These are phyloP conservation scores for Hololepta plana DNA, from an alignment of 2,888 invertebrate genomes.

Conservation along the genomic window DNA sequence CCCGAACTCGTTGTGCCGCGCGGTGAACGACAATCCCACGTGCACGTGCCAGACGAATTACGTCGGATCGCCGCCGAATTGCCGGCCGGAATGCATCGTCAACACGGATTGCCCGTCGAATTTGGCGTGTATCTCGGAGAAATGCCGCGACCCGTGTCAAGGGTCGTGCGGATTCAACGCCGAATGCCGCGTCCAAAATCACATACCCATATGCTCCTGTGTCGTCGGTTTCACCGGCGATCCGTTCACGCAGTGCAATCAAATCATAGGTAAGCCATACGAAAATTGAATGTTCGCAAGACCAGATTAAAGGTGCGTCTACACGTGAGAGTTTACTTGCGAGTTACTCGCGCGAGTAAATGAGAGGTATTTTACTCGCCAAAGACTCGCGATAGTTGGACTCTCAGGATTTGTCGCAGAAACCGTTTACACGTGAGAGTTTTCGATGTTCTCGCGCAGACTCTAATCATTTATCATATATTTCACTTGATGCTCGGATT, in stretches of 20 bases:
- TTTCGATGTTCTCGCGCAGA: too few relatives aligned
- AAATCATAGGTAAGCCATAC: conserved; percentile 24
- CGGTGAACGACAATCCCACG: conserved; percentile 34
- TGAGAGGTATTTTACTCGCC: too few relatives aligned
- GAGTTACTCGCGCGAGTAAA: too few relatives aligned
- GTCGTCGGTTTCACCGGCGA: conserved; percentile 43
- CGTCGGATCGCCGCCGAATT: conserved; percentile 58
- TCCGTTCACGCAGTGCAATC: conserved; percentile 41
- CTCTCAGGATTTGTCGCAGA: too few relatives aligned
- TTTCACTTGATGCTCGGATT: too few relatives aligned
- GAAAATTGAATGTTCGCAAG: too few relatives aligned
- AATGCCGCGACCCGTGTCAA: conserved; percentile 51
- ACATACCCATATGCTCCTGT: conserved; percentile 48
- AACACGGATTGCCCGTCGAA: conserved; percentile 50
- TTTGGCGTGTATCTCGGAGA: conserved; percentile 50
- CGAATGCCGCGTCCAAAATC: conserved; percentile 50
- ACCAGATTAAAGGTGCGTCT: too few relatives aligned
- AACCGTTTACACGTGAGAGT: too few relatives aligned
- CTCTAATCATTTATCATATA: too few relatives aligned
- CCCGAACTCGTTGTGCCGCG: conserved; percentile 41
- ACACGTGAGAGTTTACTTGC: too few relatives aligned
- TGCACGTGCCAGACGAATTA: conserved; percentile 50
- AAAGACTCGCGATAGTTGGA: too few relatives aligned
- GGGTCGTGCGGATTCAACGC: conserved; percentile 56
- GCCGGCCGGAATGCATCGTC: conserved; percentile 53